Conservation (phyloP, 2,797 vertebrate genomes). For the Cuculus canorus region DNA sequence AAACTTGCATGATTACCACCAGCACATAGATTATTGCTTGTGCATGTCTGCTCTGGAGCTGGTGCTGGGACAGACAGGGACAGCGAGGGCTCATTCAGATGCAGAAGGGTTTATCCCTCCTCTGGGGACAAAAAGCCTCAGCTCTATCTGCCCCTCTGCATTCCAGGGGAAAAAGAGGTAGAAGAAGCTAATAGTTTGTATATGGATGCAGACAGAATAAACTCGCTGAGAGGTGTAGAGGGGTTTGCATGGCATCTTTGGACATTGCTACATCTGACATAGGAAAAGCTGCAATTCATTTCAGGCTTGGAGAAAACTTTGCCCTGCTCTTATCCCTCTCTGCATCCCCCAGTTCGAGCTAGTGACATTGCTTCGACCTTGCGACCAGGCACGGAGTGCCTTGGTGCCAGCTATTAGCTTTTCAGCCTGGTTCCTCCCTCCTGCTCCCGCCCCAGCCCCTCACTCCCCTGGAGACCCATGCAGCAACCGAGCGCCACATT, state of each 20-base stretch:
- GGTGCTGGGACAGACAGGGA: not conserved
- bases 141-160: not conserved
- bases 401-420: constrained; percentile 25
- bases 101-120: not conserved
- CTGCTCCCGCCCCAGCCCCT: not conserved
- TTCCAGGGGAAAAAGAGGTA: not conserved
- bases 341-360: accelerated
- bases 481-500: constrained; percentile 76
- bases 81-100: accelerated
- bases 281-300: not conserved
- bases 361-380: constrained; percentile 53
- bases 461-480: constrained; percentile 8
- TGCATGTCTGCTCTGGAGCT: not conserved
- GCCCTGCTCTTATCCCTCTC: not conserved
- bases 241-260: not conserved
- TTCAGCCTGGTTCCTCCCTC: constrained; percentile 16
- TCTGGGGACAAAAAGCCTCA: not conserved
- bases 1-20: accelerated
- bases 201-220: not conserved
- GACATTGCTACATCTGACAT: accelerated
- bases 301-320: not conserved
- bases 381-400: not conserved
- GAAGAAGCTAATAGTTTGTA: not conserved
- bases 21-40: accelerated
- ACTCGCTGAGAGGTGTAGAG: accelerated